Evolutionary conservation across 2,797 vertebrate species (phyloP).

Genomic region (Hybognathus amarus): DNA sequence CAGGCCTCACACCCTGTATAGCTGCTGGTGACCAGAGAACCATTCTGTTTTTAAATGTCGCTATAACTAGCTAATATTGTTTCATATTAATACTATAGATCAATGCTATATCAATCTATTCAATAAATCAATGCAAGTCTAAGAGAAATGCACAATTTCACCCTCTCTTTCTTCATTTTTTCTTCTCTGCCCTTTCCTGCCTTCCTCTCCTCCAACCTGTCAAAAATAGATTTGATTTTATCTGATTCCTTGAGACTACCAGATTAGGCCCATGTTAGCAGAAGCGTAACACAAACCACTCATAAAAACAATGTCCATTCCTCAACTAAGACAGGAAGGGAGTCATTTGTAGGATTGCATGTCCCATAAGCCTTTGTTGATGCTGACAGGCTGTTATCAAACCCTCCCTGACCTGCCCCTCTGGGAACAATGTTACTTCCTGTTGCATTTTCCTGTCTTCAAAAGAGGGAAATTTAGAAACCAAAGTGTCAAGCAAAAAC

Average conservation of each 20-base stretch:
- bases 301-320: conserved; percentile 36
- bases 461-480: conserved; percentile 16
- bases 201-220: conserved; percentile 4
- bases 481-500: conserved; percentile 36
- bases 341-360: conserved; percentile 39
- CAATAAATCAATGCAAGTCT: neutral
- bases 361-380: conserved; percentile 56
- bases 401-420: conserved; percentile 45
- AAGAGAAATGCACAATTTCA: conserved; percentile 1
- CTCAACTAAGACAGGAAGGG: conserved; percentile 51
- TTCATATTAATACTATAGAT: neutral
- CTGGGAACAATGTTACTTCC: conserved; percentile 57
- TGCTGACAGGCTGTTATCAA: conserved; percentile 60
- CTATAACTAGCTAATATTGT: neutral
- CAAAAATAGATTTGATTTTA: conserved; percentile 40
- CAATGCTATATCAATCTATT: neutral
- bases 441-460: conserved; percentile 60
- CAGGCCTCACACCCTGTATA: neutral
- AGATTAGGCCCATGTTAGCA: conserved; percentile 39
- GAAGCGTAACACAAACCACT: conserved; percentile 44
- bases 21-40: neutral
- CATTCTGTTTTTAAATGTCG: neutral
- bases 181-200: neutral
- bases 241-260: conserved; percentile 1
- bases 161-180: neutral